Percentiles rank a stretch among this genome's conserved stretches.
Evolutionary conservation across 1,140 invertebrate species (phyloP).

Genomic region (Drosophila sechellia): DNA sequence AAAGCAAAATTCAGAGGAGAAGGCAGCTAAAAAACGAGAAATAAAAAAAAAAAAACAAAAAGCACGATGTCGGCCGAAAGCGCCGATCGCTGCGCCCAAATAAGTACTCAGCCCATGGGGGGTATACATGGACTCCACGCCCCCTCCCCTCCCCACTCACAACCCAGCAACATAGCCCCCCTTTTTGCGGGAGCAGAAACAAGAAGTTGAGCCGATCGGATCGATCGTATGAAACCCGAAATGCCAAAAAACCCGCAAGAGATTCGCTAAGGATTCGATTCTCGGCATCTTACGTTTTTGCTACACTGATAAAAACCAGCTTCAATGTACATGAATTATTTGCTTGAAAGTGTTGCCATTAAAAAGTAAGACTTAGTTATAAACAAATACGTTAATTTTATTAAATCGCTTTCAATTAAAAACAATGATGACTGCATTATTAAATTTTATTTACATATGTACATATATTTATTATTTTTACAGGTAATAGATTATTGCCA

Average conservation of each 20-base stretch:
- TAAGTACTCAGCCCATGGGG: constrained; percentile 52
- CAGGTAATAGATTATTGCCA: too few relatives aligned
- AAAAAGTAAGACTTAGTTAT: too few relatives aligned
- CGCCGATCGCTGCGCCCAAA: constrained; percentile 50
- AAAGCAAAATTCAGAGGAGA: background rate
- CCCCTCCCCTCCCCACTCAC: background rate
- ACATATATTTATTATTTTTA: background rate
- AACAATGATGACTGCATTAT: background rate
- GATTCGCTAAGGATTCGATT: constrained; percentile 31
- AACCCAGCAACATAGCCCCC: background rate
- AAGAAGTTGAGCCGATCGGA: constrained; percentile 5
- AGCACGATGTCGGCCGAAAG: constrained; percentile 3
- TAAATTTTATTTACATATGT: too few relatives aligned
- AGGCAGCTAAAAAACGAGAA: constrained; percentile 28
- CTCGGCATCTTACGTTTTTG: constrained; percentile 21
- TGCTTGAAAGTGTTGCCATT: too few relatives aligned
- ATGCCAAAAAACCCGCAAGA: background rate
- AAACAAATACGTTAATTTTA: background rate
- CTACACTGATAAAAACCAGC: constrained; percentile 15
- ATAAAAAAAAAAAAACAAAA: background rate
- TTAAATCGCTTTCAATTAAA: background rate
- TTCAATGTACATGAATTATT: too few relatives aligned
- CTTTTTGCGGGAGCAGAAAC: constrained; percentile 7
- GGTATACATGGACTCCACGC: constrained; percentile 6
- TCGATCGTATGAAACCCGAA: constrained; percentile 22